Evolutionary conservation across 2,888 invertebrate genomes (phyloP).

Genomic region (Archaeoteleia sp.): DNA sequence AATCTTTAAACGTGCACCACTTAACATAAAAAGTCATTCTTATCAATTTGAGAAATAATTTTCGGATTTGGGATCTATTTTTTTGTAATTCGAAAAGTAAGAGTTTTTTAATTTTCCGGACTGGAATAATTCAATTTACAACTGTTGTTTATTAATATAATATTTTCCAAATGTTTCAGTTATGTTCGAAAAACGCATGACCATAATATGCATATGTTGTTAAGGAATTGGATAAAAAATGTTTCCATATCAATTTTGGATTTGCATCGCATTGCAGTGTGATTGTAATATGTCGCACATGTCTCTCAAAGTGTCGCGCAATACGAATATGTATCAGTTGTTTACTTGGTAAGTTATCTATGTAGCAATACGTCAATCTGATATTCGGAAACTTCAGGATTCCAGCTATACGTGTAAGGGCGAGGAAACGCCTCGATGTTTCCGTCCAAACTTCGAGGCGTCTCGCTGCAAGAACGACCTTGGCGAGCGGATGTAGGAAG

Average conservation of each 20-base stretch:
- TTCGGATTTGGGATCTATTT: no score
- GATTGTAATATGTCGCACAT: conserved; percentile 32
- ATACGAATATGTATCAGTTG: conserved; percentile 68
- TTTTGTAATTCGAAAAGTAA: neutral
- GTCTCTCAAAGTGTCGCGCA: conserved; percentile 55
- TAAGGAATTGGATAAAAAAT: neutral
- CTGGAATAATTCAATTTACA: no score
- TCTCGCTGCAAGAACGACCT: conserved; percentile 43
- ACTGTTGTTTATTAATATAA: no score
- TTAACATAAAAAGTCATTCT: no score
- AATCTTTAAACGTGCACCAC: no score
- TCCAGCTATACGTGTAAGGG: conserved; percentile 47
- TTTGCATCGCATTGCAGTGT: conserved; percentile 36
- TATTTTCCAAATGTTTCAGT: no score
- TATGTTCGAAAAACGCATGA: no score
- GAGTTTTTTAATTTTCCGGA: no score
- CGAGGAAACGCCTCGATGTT: conserved; percentile 45
- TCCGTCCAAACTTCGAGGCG: conserved; percentile 49
- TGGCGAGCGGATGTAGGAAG: conserved; percentile 55
- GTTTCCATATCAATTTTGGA: neutral
- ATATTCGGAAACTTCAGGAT: conserved; percentile 64
- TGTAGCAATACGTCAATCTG: conserved; percentile 72
- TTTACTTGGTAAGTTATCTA: conserved; percentile 70
- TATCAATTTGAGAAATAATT: no score
- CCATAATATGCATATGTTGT: no score